These are phyloP conservation scores for Ips typographus DNA, from an alignment of 1,140 invertebrate species.

Conservation along the genomic window DNA sequence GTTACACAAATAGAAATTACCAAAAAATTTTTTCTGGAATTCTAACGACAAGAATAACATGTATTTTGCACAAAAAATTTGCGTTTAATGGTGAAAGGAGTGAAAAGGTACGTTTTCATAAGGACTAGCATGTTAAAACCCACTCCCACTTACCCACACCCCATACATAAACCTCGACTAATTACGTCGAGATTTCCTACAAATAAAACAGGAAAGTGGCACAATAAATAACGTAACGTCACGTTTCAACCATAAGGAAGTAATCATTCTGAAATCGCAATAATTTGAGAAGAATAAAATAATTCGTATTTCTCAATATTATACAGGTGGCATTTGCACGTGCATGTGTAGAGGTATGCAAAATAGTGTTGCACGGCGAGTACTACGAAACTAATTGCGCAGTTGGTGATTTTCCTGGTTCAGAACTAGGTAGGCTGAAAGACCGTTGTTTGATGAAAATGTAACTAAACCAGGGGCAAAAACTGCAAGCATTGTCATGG, in stretches of 20 bases:
- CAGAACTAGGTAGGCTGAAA: background rate
- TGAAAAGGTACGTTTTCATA: no score
- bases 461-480: background rate
- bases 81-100: no score
- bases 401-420: no score
- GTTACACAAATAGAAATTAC: no score
- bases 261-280: background rate
- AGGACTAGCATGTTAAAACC: no score
- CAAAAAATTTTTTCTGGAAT: no score
- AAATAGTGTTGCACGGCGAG: no score
- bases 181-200: background rate
- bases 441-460: background rate
- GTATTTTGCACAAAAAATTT: no score
- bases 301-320: background rate
- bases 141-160: no score
- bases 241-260: background rate
- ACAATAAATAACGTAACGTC: background rate
- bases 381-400: no score
- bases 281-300: background rate
- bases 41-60: no score
- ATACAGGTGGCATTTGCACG: background rate
- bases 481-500: constrained; percentile 8
- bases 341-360: background rate
- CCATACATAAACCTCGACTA: background rate
- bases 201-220: background rate